Base-by-base conservation (phyloP, 2,113 vertebrate genomes). In the Mastomys natalensis region DNA sequence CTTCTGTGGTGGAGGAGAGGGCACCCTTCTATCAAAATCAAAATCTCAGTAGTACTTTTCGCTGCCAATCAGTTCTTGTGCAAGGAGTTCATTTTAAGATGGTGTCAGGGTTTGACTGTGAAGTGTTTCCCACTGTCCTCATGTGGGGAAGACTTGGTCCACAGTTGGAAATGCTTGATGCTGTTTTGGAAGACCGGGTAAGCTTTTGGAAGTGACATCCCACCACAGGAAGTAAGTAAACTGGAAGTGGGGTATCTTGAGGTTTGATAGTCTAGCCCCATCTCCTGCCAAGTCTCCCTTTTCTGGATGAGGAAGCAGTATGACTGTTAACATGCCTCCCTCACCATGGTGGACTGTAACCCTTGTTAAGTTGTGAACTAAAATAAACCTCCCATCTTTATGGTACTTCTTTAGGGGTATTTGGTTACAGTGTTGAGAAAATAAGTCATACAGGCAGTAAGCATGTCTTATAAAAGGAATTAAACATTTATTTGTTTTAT, bases 1-100 rank as follows among this genome's bases (percentile, higher is more conserved):
- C 60, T 74, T 29, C 29, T 40, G 55, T 72, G 2, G 1, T 37
- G 7, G 29, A 5, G 11, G 4, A 1, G 7, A 6, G 34, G 6
- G 16, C 21, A 77, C 17, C 19, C 11, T 21, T 21, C 37, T 60
- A 93, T 95, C 51, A 87, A 93, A 94, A 93, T 31, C 45, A 95
- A 90, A 24, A 43, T 81, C 62, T 95, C 76, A 84, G 43, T 22
- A 74, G 84, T 58, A 90, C 85, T 94, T 95, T 95, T 78, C 80
- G 64, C 51, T 85, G 29, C 60, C 31, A 62, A 2, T 64, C 15
- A 58, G 29, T 82, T 92, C 84, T 84, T 58, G 11, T 90, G 6
- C 58, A 76, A 92, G 19, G 10, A 84, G 48, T 82, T 91, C 1
- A 26, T 12, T 87, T 87, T 95, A 62, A 87, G 66, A n/a, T 84